Percentiles rank a stretch among this genome's conserved stretches.
Evolutionary conservation across 2,888 invertebrate species (phyloP).

Genomic region (Cantharis rufa): DNA sequence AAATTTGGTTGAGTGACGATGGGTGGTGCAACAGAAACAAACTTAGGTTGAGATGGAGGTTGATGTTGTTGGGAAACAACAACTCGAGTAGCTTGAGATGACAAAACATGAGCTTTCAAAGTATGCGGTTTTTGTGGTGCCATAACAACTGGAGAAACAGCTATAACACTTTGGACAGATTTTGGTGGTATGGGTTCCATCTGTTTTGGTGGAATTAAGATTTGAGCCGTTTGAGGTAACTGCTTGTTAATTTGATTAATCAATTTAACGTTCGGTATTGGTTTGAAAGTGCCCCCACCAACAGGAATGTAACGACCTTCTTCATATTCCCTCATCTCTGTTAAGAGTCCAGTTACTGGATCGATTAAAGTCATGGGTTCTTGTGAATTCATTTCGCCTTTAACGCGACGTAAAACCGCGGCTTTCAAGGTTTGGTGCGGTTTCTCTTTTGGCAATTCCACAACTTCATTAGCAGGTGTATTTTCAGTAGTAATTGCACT

Average conservation of each 20-base stretch:
- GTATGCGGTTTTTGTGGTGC: conserved; percentile 61
- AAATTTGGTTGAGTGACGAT: conserved; percentile 23
- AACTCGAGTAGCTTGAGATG: conserved; percentile 56
- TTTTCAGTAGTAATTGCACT: conserved; percentile 12
- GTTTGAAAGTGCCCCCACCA: conserved; percentile 40
- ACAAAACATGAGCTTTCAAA: conserved; percentile 67
- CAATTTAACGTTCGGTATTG: conserved; percentile 23
- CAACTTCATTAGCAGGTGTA: conserved; percentile 20
- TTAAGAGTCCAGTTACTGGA: conserved; percentile 74
- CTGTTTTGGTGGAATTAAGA: conserved; percentile 24
- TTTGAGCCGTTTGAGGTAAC: neutral
- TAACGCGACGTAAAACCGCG: conserved; percentile 51
- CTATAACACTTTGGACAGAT: conserved; percentile 7
- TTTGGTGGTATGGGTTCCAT: conserved; percentile 37
- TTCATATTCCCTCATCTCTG: conserved; percentile 71
- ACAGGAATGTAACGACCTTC: conserved; percentile 71
- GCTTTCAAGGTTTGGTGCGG: conserved; percentile 53
- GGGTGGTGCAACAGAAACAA: conserved; percentile 32
- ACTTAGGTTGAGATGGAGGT: conserved; percentile 24
- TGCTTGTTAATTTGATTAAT: neutral
- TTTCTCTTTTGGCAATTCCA: conserved; percentile 35
- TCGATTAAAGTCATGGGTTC: conserved; percentile 73
- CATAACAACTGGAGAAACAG: conserved; percentile 38
- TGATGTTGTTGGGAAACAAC: conserved; percentile 41
- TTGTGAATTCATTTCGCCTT: conserved; percentile 53